These are phyloP conservation scores for Notamacropus eugenii DNA, from an alignment of 2,797 vertebrate genomes.

Conservation along the genomic window DNA sequence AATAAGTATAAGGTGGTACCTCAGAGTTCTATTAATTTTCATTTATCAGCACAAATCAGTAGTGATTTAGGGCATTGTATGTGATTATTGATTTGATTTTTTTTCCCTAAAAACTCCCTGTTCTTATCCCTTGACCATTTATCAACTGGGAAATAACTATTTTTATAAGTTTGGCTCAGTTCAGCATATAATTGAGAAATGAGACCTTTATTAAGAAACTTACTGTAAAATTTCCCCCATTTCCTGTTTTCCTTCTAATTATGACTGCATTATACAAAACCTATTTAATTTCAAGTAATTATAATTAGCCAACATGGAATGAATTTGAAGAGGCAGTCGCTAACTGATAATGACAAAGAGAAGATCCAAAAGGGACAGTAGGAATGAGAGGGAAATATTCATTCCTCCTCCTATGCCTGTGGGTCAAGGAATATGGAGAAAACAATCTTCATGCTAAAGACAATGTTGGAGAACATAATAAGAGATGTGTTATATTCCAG, in stretches of 20 bases:
- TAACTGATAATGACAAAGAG: neutral
- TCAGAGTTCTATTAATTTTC: neutral
- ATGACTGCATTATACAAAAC: too few relatives aligned
- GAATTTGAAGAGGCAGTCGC: neutral
- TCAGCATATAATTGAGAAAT: neutral
- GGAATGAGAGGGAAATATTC: neutral
- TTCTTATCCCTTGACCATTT: neutral
- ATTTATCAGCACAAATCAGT: neutral
- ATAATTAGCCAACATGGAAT: neutral
- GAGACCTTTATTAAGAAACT: too few relatives aligned
- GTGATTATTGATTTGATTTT: neutral
- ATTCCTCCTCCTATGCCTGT: neutral
- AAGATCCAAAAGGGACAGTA: neutral
- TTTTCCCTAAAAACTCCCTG: neutral
- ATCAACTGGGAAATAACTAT: neutral
- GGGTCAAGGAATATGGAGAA: neutral
- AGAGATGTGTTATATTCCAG: neutral
- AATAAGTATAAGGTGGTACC: neutral
- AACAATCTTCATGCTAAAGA: neutral
- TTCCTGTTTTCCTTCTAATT: too few relatives aligned
- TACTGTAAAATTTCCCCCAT: too few relatives aligned
- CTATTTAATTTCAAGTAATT: too few relatives aligned
- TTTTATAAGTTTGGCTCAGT: neutral
- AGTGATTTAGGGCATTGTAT: neutral
- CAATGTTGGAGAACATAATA: neutral